Evolutionary conservation across 1,140 invertebrate genomes (phyloP).

Genomic region (Steinernema feltiae): DNA sequence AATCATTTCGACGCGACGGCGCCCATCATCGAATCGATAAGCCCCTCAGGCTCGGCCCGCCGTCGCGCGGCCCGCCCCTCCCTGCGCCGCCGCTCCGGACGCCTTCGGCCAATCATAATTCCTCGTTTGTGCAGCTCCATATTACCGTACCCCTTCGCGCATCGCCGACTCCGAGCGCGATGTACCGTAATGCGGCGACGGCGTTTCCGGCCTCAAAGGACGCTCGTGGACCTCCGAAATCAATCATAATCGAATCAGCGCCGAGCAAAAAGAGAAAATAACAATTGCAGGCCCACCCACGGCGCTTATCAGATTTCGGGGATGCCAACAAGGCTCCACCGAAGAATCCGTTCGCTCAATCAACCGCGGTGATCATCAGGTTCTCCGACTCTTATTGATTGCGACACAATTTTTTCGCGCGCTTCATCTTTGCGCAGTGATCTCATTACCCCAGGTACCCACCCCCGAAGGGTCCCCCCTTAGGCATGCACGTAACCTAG

Average conservation of each 20-base stretch:
- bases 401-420: slow-evolving; percentile 13
- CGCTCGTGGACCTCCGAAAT: background rate
- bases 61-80: background rate
- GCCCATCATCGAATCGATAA: slow-evolving; percentile 22
- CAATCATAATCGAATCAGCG: slow-evolving; percentile 1
- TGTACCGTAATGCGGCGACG: background rate
- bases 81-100: background rate
- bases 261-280: background rate
- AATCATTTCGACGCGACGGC: slow-evolving; percentile 17
- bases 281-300: background rate
- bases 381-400: slow-evolving; percentile 1
- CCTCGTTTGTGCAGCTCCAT: background rate
- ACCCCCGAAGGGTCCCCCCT: background rate
- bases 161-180: background rate
- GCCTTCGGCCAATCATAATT: slow-evolving; percentile 7
- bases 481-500: slow-evolving; percentile 6
- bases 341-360: too few relatives aligned
- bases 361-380: background rate
- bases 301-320: background rate
- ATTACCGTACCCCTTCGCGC: slow-evolving; percentile 1
- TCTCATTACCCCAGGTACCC: background rate
- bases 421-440: slow-evolving; percentile 4
- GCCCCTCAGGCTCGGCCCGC: background rate
- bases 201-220: background rate
- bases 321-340: too few relatives aligned